Evolutionary conservation across 1,140 invertebrate genomes (phyloP), one percentile per base, ranked within the genome.

Genomic region (Oncopodura yosiiana): DNA sequence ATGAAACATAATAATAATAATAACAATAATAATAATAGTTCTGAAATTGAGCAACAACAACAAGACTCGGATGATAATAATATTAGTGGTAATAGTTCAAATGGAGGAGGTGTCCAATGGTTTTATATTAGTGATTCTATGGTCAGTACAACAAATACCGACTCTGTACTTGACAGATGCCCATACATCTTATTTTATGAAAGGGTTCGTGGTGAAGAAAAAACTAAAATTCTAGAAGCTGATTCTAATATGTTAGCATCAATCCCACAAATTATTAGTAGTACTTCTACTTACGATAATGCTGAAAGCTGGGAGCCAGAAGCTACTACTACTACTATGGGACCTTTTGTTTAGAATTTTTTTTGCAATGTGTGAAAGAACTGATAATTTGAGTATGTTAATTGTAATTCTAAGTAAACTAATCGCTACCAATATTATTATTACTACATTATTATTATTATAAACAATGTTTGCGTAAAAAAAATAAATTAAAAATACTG

Each of bases 111-210:
- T 2, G 87, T 86, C 8, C 81, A 79, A 65, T 97, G 94, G 94
- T 98, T 85, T 72, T 84, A 86, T 68, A 81, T 95, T 38, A 95
- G 91, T 52, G 94, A 97, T 73, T 84, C 82, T 49, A 73, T 75
- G 63, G 90, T 95, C 0, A 76, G 74, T 26, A 82, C 89, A 69
- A 83, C 89, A 5, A 77, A 78, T 34, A 86, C 93, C 71, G 77
- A 80, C 1, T 76, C 77, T 45, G 91, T 96, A 36, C 73, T 94
- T n/a, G 75, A 78, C 58, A 81, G 81, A 34, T 86, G 96, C 73
- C 94, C 94, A n/a, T 99, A 97, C 73, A 75, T 99, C 37, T 76
- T 99, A 16, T 98, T 99, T 71, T 99, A 98, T 71, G 92, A 97
- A 73, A 78, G 89, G 68, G 82, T 90, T 66, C 53, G 53, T 18